These are phyloP conservation scores for Alloscopus bannaensis DNA, from an alignment of 2,888 invertebrate species.

Conservation along the genomic window DNA sequence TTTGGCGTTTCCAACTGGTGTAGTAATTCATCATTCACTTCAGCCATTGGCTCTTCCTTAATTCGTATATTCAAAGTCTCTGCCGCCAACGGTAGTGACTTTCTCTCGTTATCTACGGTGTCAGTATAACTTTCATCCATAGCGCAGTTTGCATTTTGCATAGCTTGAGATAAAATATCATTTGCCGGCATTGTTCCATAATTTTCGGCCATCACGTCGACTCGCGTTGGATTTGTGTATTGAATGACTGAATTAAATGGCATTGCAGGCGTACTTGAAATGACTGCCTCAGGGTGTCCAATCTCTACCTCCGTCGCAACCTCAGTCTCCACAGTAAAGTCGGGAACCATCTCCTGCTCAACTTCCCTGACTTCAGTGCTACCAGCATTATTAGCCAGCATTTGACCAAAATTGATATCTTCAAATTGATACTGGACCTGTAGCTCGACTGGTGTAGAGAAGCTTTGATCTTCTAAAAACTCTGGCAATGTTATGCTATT, in stretches of 20 bases:
- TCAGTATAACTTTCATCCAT: no score
- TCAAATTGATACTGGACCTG: conserved; percentile 48
- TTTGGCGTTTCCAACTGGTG: not conserved
- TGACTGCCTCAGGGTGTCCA: not conserved
- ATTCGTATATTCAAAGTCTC: no score
- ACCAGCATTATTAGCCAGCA: conserved; percentile 19
- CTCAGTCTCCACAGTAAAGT: conserved; percentile 52
- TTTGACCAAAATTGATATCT: conserved; percentile 38
- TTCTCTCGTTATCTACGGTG: no score
- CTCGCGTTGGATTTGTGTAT: no score
- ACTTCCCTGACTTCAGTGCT: not conserved
- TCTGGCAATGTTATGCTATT: conserved; percentile 41
- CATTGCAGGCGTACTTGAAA: no score
- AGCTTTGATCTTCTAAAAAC: conserved; percentile 39
- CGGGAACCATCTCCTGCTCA: conserved; percentile 18
- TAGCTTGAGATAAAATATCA: no score
- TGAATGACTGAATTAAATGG: no score
- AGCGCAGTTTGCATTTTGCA: no score
- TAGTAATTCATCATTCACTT: not conserved
- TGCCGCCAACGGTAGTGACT: no score
- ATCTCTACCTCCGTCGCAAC: conserved; percentile 22
- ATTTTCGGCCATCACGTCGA: no score
- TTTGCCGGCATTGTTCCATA: no score
- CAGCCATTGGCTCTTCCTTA: no score
- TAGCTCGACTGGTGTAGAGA: conserved; percentile 26